A percentile compares a stretch with the other conserved stretches of the same genome.
phyloP scores from a whole-genome alignment of 2,888 invertebrate genomes.

The Phasia obesa region DNA sequence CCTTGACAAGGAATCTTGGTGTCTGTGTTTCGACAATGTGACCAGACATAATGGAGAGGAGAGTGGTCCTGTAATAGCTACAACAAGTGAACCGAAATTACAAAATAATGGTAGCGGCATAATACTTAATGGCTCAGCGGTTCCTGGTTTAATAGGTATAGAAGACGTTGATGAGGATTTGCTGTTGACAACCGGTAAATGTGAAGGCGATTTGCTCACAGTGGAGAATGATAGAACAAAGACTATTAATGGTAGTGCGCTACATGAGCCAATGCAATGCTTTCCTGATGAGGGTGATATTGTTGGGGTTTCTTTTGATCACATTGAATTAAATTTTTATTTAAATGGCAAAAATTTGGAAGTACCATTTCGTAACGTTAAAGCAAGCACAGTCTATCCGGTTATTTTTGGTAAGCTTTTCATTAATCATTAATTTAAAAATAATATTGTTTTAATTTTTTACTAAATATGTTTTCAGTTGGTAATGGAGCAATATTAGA shows the following conservation, averaged over 20 bases:
- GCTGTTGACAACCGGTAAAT: conserved; percentile 78
- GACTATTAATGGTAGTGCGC: conserved; percentile 24
- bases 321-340: conserved; percentile 97
- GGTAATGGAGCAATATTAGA: conserved; percentile 99
- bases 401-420: conserved; percentile 91
- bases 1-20: conserved; percentile 95
- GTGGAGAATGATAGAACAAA: conserved; percentile 48
- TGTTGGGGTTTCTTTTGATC: conserved; percentile 95
- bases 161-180: conserved; percentile 82
- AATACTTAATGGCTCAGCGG: conserved; percentile 75
- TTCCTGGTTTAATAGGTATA: conserved; percentile 79
- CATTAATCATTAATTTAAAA: neutral
- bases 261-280: conserved; percentile 72
- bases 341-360: conserved; percentile 95
- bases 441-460: no score
- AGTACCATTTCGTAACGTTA: conserved; percentile 92
- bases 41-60: conserved; percentile 93
- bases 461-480: conserved; percentile 87
- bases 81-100: conserved; percentile 71
- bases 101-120: conserved; percentile 71
- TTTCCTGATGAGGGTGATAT: conserved; percentile 94
- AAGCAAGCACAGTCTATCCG: conserved; percentile 93
- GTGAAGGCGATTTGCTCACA: conserved; percentile 68
- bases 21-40: conserved; percentile 93
- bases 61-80: conserved; percentile 81